Evolutionary conservation across 1,140 invertebrate genomes (phyloP).

Genomic region (Drosophila quadrilineata): DNA sequence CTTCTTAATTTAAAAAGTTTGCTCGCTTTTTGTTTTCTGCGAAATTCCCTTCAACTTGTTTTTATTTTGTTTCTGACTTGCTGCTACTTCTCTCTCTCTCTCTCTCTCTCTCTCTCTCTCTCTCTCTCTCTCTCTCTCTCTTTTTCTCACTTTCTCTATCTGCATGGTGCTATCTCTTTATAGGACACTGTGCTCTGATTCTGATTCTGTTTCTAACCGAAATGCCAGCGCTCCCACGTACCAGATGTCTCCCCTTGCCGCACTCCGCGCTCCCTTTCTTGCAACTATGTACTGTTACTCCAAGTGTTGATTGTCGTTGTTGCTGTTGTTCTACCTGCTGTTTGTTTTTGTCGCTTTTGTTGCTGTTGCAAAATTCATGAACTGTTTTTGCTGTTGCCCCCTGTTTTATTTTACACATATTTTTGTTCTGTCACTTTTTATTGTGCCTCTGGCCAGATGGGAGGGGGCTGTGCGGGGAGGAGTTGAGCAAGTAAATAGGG

Average conservation of each 20-base stretch:
- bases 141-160: too few relatives aligned
- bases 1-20: slow-evolving; percentile 78
- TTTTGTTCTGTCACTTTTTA: slow-evolving; percentile 77
- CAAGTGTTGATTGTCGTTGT: slow-evolving; percentile 42
- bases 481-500: slow-evolving; percentile 44
- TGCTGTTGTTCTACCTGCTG: slow-evolving; percentile 42
- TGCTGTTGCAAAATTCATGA: slow-evolving; percentile 75
- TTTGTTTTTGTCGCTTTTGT: slow-evolving; percentile 68
- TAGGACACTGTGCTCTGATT: too few relatives aligned
- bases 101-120: too few relatives aligned
- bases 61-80: slow-evolving; percentile 24
- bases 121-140: too few relatives aligned
- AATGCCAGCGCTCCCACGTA: slow-evolving; percentile 5
- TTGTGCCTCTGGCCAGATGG: slow-evolving; percentile 45
- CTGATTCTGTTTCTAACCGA: too few relatives aligned
- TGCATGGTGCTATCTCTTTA: too few relatives aligned
- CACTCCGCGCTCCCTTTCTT: slow-evolving; percentile 2
- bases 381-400: slow-evolving; percentile 57
- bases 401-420: slow-evolving; percentile 77
- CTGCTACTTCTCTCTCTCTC: too few relatives aligned
- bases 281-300: not conserved
- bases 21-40: slow-evolving; percentile 46
- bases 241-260: slow-evolving; percentile 27
- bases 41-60: slow-evolving; percentile 67
- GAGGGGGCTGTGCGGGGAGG: not conserved